A percentile compares a stretch with the other conserved stretches of the same genome.
phyloP scores from a whole-genome alignment of 2,797 vertebrate species.

The Coccyzus lansbergi region DNA sequence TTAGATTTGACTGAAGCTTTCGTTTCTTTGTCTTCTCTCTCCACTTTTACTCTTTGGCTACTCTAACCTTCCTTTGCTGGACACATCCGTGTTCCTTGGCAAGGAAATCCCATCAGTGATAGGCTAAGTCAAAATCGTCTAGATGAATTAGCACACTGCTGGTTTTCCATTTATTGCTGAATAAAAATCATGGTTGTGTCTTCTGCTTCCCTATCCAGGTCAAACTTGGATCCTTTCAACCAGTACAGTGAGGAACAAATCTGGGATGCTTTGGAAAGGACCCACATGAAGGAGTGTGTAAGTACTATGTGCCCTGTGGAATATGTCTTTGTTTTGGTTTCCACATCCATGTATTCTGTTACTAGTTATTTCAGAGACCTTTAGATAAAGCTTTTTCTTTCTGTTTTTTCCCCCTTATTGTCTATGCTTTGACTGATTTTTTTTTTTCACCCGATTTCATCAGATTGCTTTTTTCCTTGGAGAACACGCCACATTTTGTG shows the following conservation, averaged over 20 bases:
- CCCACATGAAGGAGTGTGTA: conserved; percentile 97
- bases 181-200: neutral
- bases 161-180: neutral
- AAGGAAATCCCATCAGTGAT: neutral
- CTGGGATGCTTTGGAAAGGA: conserved; percentile 90
- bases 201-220: conserved; percentile 75
- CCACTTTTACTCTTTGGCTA: neutral
- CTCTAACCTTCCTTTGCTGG: neutral
- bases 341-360: neutral
- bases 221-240: conserved; percentile 90
- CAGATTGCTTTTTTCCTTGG: neutral
- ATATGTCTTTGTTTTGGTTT: neutral
- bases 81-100: neutral
- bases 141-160: neutral
- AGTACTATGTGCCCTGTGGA: conserved; percentile 61
- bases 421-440: neutral
- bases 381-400: neutral
- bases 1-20: neutral
- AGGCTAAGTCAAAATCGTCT: neutral
- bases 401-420: accelerated
- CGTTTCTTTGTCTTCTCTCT: neutral
- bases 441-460: neutral
- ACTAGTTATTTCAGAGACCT: neutral
- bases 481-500: neutral
- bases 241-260: conserved; percentile 88